Evolutionary conservation across 2,888 invertebrate genomes (phyloP).

Genomic region (Endomychus coccineus): DNA sequence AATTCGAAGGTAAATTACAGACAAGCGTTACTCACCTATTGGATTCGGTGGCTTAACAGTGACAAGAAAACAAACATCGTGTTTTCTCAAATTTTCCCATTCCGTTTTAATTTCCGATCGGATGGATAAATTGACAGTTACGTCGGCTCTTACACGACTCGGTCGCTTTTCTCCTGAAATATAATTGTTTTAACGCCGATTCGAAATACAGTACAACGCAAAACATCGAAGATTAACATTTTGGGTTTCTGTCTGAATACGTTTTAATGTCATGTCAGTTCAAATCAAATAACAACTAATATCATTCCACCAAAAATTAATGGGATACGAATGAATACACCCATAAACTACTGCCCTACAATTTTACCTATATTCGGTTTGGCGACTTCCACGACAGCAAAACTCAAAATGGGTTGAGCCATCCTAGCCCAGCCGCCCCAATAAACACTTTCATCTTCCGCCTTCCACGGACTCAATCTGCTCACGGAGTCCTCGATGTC

Average conservation of each 20-base stretch:
- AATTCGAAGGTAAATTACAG: no score
- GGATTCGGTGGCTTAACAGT: constrained; percentile 79
- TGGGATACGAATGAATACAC: no score
- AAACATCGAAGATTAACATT: no score
- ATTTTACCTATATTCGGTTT: constrained; percentile 69
- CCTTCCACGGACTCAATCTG: constrained; percentile 87
- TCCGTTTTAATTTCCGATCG: constrained; percentile 87
- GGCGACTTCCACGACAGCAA: constrained; percentile 91
- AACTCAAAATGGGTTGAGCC: constrained; percentile 90
- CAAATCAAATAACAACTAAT: no score
- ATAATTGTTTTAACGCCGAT: no score
- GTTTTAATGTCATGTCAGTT: no score
- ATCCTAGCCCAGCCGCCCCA: constrained; percentile 99
- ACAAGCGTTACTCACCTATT: no score
- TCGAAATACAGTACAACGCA: no score
- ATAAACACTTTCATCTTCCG: constrained; percentile 77
- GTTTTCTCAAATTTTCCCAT: constrained; percentile 94
- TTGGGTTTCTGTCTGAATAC: no score
- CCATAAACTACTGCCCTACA: no score
- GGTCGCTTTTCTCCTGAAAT: constrained; percentile 80
- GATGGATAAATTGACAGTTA: constrained; percentile 86
- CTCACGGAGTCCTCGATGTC: constrained; percentile 97
- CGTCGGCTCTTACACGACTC: constrained; percentile 90
- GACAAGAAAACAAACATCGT: constrained; percentile 95
- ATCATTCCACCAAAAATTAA: no score